These are phyloP conservation scores for Standfussiana lucernea DNA, from an alignment of 2,888 invertebrate species.

Conservation along the genomic window DNA sequence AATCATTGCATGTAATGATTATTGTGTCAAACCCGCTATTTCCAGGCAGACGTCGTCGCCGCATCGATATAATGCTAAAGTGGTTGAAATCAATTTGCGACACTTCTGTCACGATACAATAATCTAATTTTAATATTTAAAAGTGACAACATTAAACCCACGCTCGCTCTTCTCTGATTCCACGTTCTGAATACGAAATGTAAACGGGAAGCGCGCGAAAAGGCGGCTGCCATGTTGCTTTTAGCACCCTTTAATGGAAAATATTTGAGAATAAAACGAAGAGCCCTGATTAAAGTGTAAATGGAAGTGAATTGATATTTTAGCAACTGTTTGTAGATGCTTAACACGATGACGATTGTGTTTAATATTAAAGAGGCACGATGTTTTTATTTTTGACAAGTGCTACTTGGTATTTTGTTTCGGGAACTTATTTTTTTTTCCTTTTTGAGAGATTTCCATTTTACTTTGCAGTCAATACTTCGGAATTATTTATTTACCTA, in stretches of 20 bases:
- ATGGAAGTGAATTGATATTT: constrained; percentile 85
- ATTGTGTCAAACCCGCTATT: constrained; percentile 34
- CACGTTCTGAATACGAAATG: constrained; percentile 87
- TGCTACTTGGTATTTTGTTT: constrained; percentile 42
- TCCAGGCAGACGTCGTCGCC: constrained; percentile 10
- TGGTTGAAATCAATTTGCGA: constrained; percentile 79
- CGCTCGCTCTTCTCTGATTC: constrained; percentile 80
- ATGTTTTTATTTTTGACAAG: constrained; percentile 62
- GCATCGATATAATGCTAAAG: constrained; percentile 64
- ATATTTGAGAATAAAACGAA: constrained; percentile 80
- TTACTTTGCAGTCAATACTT: neutral
- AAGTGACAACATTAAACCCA: constrained; percentile 84
- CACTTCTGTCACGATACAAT: constrained; percentile 81
- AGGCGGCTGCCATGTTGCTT: constrained; percentile 87
- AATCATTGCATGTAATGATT: constrained; percentile 31
- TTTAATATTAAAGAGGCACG: constrained; percentile 71
- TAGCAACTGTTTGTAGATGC: constrained; percentile 77
- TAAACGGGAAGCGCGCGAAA: constrained; percentile 80
- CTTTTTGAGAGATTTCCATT: constrained; percentile 20
- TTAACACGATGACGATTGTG: constrained; percentile 71
- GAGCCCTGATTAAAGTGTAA: constrained; percentile 84
- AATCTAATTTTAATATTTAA: constrained; percentile 89
- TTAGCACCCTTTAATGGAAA: constrained; percentile 86
- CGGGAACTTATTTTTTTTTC: constrained; percentile 8
- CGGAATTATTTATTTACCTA: neutral